Conservation (phyloP, 2,113 vertebrate genomes). For the Malurus cyaneus region DNA sequence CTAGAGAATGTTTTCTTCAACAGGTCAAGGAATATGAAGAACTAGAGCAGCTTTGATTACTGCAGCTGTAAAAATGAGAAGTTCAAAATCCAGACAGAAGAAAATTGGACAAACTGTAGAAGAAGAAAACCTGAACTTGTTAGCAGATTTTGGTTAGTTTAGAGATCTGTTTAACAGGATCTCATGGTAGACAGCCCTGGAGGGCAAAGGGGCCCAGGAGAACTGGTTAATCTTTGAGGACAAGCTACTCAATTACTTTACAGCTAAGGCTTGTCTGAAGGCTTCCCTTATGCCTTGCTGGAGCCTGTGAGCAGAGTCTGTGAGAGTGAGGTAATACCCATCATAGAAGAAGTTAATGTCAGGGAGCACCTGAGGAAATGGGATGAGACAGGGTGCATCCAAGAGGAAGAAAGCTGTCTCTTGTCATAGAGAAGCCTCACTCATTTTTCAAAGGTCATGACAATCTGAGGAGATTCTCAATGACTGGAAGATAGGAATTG, state of each 20-base stretch:
- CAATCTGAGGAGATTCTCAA: background rate
- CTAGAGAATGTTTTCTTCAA: background rate
- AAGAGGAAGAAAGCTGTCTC: background rate
- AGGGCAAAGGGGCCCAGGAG: background rate
- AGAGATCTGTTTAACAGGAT: background rate
- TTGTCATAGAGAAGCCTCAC: background rate
- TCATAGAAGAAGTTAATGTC: background rate
- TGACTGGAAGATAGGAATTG: background rate
- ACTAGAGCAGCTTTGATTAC: background rate
- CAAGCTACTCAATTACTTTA: background rate
- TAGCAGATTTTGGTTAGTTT: background rate
- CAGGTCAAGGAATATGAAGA: background rate
- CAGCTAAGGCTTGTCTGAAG: background rate
- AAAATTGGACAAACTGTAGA: background rate
- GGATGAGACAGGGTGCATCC: background rate
- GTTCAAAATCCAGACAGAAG: background rate
- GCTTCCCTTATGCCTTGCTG: background rate
- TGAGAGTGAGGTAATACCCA: background rate
- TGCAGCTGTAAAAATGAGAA: background rate
- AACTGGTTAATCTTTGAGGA: background rate
- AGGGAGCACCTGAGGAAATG: background rate
- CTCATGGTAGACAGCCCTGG: background rate
- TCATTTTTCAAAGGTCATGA: background rate
- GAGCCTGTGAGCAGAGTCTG: background rate
- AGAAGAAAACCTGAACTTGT: background rate